Percentiles rank a stretch among this genome's conserved stretches.
Conservation (phyloP, 2,113 vertebrate species). For the Brachypteracias leptosomus region DNA sequence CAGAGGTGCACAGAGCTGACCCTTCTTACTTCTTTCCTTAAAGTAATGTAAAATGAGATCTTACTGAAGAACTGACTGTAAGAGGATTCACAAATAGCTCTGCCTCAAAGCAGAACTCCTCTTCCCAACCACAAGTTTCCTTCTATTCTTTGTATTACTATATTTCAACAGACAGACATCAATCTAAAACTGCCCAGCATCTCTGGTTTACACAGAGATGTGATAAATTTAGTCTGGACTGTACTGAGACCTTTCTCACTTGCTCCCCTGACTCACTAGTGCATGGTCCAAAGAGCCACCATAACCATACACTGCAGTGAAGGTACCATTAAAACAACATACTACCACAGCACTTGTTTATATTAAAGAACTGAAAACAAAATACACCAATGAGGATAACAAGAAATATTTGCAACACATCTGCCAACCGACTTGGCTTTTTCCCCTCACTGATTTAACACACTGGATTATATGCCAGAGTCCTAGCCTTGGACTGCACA, state of each 20-base stretch:
- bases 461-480: not conserved
- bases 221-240: not conserved
- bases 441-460: not conserved
- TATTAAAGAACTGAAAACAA: not conserved
- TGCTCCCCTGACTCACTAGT: not conserved
- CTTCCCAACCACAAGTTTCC: not conserved
- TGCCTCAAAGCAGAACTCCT: not conserved
- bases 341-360: not conserved
- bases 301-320: accelerated
- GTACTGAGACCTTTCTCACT: not conserved
- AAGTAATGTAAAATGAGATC: not conserved
- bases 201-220: not conserved
- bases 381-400: not conserved
- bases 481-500: accelerated
- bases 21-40: not conserved
- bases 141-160: not conserved
- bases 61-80: not conserved
- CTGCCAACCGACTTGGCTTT: not conserved
- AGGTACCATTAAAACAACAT: not conserved
- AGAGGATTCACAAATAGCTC: not conserved
- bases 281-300: not conserved
- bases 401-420: not conserved
- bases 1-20: not conserved
- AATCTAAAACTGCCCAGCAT: not conserved
- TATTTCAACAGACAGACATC: not conserved